These are phyloP conservation scores for Labeo catla DNA, from an alignment of 2,113 vertebrate genomes.

Conservation along the genomic window DNA sequence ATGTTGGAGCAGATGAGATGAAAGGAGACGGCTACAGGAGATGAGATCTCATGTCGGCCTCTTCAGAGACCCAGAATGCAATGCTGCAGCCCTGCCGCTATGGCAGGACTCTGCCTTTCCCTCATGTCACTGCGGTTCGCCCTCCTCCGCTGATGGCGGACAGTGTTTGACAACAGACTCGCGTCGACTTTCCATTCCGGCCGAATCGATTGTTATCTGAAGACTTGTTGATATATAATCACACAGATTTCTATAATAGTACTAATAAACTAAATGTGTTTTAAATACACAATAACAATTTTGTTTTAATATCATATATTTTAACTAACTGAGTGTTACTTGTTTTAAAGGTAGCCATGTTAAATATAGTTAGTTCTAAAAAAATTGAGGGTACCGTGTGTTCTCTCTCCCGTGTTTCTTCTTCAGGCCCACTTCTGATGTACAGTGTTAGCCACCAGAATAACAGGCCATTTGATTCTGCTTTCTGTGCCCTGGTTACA, in stretches of 20 bases:
- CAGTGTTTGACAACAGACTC: not conserved
- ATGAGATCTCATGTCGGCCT: constrained; percentile 35
- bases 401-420: constrained; percentile 32
- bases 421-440: constrained; percentile 20
- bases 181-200: not conserved
- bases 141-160: not conserved
- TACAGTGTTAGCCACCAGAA: constrained; percentile 4
- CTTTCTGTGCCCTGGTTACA: constrained; percentile 1
- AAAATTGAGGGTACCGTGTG: too few species aligned
- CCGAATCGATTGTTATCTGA: not conserved
- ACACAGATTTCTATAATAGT: not conserved
- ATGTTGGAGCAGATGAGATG: constrained; percentile 55
- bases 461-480: not conserved
- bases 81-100: not conserved
- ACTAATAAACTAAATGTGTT: too few species aligned
- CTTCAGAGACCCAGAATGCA: constrained; percentile 26
- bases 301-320: too few species aligned
- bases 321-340: too few species aligned
- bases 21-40: constrained; percentile 45
- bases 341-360: too few species aligned
- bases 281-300: too few species aligned
- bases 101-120: not conserved
- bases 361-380: too few species aligned
- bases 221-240: not conserved
- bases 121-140: not conserved